Evolutionary conservation across 1,140 invertebrate species (phyloP).

Genomic region (Aphelinus atriplicis): DNA sequence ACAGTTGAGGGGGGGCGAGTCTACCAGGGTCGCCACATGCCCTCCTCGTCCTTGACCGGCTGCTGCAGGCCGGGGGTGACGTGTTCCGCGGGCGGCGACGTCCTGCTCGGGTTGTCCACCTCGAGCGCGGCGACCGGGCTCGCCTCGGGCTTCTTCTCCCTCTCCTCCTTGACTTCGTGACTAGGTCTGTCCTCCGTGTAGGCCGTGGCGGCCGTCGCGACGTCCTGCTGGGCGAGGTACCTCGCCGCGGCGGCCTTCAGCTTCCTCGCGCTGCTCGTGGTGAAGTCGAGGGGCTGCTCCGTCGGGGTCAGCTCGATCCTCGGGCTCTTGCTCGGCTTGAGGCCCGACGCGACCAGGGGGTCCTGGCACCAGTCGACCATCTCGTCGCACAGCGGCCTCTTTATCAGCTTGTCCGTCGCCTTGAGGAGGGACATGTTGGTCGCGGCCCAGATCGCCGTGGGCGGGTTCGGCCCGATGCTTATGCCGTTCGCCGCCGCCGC

Average conservation of each 20-base stretch:
- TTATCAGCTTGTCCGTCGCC: conserved; percentile 61
- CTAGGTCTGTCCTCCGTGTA: conserved; percentile 1
- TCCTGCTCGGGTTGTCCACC: neutral
- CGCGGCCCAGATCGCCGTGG: conserved; percentile 63
- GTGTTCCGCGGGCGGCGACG: neutral
- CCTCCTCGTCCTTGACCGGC: conserved; percentile 57
- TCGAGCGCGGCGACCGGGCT: neutral
- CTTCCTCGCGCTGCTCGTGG: conserved; percentile 58
- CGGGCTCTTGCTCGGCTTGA: conserved; percentile 54
- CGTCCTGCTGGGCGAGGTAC: conserved; percentile 42
- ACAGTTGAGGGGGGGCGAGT: neutral
- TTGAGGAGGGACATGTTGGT: conserved; percentile 65
- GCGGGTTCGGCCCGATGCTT: conserved; percentile 63
- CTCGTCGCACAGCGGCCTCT: conserved; percentile 53
- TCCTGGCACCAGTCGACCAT: conserved; percentile 49
- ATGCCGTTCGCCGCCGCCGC: conserved; percentile 64
- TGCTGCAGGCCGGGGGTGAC: neutral
- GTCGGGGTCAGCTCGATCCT: conserved; percentile 52
- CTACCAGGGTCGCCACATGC: conserved; percentile 67
- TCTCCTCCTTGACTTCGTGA: neutral
- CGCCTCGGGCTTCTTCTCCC: neutral
- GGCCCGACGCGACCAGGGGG: conserved; percentile 7
- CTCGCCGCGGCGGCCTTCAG: conserved; percentile 44
- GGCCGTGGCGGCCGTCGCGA: neutral
- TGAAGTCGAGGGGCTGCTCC: conserved; percentile 62